phyloP scores from a whole-genome alignment of 2,888 invertebrate species.

The Drosophila nr. perissopoda region DNA sequence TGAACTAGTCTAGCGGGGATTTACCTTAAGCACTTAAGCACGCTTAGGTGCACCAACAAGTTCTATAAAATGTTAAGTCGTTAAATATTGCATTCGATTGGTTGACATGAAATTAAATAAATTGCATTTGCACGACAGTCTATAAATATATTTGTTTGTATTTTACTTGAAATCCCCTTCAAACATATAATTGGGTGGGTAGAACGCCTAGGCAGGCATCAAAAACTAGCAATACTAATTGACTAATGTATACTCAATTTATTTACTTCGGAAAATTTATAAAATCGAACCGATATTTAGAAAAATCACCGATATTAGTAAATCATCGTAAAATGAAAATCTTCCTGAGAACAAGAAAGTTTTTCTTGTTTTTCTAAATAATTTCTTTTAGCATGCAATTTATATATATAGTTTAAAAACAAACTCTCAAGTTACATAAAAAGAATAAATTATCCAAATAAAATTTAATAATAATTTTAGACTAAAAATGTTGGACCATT shows the following conservation, averaged over 20 bases:
- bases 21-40: conserved; percentile 13
- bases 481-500: too few relatives aligned
- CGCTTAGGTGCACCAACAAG: conserved; percentile 5
- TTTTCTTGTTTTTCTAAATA: background rate
- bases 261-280: background rate
- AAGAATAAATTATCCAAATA: background rate
- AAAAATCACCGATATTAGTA: background rate
- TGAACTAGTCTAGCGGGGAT: conserved; percentile 23
- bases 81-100: background rate
- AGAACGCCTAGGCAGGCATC: background rate
- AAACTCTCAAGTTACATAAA: background rate
- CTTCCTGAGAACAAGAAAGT: background rate
- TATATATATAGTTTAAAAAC: background rate
- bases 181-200: background rate
- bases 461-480: background rate
- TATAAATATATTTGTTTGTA: background rate
- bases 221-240: background rate
- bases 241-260: background rate
- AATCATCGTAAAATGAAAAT: background rate
- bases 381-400: background rate
- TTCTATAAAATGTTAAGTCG: background rate
- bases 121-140: conserved; percentile 9
- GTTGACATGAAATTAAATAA: background rate
- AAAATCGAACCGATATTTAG: rapidly evolving
- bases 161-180: conserved; percentile 4